Conservation (phyloP, 2,113 vertebrate genomes). For the Mus spicilegus region DNA sequence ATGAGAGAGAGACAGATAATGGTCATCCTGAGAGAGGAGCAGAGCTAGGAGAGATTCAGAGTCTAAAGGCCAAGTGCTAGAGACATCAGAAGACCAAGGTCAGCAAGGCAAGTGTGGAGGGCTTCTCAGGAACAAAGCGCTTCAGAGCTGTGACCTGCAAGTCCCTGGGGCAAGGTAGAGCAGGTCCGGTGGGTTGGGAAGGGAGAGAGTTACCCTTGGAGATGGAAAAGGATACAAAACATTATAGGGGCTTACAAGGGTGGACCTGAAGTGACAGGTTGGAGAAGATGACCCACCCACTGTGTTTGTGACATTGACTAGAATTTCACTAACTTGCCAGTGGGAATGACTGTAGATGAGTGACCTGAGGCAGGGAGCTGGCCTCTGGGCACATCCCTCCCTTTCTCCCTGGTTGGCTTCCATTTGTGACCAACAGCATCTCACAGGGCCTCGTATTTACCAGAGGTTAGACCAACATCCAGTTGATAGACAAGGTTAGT, state of each 20-base stretch:
- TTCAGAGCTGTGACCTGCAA: too few species aligned
- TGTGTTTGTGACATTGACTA: not conserved
- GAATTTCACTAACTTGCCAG: not conserved
- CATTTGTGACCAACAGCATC: not conserved
- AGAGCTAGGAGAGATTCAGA: not conserved
- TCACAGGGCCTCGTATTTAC: not conserved
- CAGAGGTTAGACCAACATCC: not conserved
- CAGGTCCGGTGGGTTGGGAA: not conserved
- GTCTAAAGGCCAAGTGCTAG: not conserved
- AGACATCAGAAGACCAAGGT: not conserved
- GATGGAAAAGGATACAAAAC: not conserved
- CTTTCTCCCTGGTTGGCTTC: not conserved
- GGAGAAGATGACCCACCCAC: too few species aligned
- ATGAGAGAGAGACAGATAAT: not conserved
- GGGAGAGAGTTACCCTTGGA: not conserved
- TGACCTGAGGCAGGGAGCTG: not conserved
- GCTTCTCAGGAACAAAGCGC: not conserved
- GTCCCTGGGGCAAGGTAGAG: not conserved
- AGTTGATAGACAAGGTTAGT: not conserved
- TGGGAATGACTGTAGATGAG: rapidly evolving
- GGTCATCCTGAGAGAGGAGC: rapidly evolving
- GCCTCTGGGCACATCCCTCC: not conserved
- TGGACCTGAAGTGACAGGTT: not conserved
- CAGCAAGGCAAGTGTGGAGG: too few species aligned
- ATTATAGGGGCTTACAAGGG: not conserved